Evolutionary conservation across 37 sponge, comb jelly and placozoan species (phyloP).

Genomic region (Beroe forskalii): DNA sequence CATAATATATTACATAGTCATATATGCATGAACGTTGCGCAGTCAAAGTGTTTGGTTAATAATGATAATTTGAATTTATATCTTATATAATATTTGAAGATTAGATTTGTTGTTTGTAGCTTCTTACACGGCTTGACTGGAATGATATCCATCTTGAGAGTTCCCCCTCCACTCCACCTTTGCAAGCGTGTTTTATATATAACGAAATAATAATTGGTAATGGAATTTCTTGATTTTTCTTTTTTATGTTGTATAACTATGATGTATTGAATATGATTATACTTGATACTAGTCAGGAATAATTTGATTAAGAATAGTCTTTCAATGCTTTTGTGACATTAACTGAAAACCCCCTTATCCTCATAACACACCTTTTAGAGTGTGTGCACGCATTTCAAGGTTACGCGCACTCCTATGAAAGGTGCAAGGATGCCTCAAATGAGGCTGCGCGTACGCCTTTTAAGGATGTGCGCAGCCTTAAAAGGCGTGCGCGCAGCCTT

Average conservation of each 20-base stretch:
- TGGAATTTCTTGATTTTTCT: conserved; percentile 63
- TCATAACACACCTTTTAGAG: no score
- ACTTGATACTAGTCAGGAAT: conserved; percentile 41
- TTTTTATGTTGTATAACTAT: conserved; percentile 67
- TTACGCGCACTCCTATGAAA: no score
- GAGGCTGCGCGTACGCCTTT: no score
- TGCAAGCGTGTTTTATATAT: conserved; percentile 51
- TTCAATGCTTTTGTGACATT: no score
- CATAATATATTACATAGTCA: no score
- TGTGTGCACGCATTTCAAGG: no score
- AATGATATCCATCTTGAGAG: no score
- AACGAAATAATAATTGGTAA: conserved; percentile 47
- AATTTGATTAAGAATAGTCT: not conserved
- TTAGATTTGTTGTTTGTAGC: not conserved
- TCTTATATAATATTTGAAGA: not conserved
- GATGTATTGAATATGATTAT: conserved; percentile 35
- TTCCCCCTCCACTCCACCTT: no score
- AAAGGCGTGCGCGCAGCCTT: no score
- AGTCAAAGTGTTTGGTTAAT: conserved; percentile 12
- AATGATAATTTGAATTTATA: conserved; percentile 40
- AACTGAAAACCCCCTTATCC: no score
- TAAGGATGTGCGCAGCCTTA: no score
- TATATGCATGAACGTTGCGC: not conserved
- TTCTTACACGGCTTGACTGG: not conserved
- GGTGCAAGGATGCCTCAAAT: no score